phyloP scores from a whole-genome alignment of 2,797 vertebrate genomes.

The Siniperca undulata region DNA sequence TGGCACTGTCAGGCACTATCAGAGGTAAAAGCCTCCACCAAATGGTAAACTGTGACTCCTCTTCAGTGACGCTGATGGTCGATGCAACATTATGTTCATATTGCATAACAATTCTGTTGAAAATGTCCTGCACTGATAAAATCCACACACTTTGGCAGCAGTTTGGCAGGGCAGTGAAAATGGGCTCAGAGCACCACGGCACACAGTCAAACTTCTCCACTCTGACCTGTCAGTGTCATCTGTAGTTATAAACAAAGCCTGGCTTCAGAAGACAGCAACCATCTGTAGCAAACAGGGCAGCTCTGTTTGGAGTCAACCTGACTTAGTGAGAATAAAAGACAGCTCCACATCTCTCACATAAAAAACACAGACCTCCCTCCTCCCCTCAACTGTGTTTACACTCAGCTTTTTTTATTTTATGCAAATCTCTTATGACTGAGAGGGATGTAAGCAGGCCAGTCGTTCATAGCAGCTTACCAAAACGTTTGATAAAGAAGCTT shows the following conservation, averaged over 20 bases:
- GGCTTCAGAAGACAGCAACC: constrained; percentile 40
- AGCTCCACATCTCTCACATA: constrained; percentile 43
- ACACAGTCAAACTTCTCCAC: constrained; percentile 37
- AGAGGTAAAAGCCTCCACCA: constrained; percentile 40
- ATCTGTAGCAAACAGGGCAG: constrained; percentile 53
- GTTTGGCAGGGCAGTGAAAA: constrained; percentile 31
- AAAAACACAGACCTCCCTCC: constrained; percentile 34
- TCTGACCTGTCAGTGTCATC: constrained; percentile 57
- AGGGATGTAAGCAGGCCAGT: constrained; percentile 62
- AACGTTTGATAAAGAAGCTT: constrained; percentile 64
- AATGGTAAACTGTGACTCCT: constrained; percentile 10
- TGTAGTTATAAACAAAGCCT: constrained; percentile 44
- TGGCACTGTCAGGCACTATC: constrained; percentile 40
- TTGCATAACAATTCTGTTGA: constrained; percentile 9
- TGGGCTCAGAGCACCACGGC: constrained; percentile 21
- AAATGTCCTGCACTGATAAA: constrained; percentile 13
- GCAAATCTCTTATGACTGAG: constrained; percentile 60
- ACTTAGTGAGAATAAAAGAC: constrained; percentile 50
- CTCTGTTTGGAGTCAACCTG: constrained; percentile 47
- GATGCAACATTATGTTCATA: constrained; percentile 21
- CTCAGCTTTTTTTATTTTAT: constrained; percentile 51
- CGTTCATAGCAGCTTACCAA: constrained; percentile 61
- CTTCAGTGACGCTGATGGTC: background rate
- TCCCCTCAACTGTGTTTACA: constrained; percentile 41
- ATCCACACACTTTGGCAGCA: background rate